These are phyloP conservation scores for Epicauta chinensis DNA, from an alignment of 1,140 invertebrate species.

Conservation along the genomic window DNA sequence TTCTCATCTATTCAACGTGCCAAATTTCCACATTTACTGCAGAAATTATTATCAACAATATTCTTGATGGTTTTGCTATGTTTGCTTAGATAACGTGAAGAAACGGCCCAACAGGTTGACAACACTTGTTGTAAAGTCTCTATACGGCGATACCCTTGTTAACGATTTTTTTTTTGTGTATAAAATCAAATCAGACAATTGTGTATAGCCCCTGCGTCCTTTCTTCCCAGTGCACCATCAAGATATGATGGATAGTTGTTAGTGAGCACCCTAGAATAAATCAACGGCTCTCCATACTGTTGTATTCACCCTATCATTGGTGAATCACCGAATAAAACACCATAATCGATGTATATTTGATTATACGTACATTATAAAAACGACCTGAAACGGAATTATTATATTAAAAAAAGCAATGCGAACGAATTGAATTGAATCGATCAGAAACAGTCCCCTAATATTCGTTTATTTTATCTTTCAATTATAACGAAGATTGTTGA, in stretches of 20 bases:
- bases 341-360: slow-evolving; percentile 35
- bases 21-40: no score
- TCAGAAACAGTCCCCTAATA: no score
- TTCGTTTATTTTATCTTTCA: slow-evolving; percentile 1
- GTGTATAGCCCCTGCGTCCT: background rate
- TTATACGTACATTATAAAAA: slow-evolving; percentile 24
- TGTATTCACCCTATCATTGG: slow-evolving; percentile 11
- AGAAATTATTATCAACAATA: no score
- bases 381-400: background rate
- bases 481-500: background rate
- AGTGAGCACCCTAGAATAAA: slow-evolving; percentile 14
- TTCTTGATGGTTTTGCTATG: no score
- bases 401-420: background rate
- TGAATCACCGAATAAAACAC: slow-evolving; percentile 29
- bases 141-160: slow-evolving; percentile 5
- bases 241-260: slow-evolving; percentile 2
- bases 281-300: slow-evolving; percentile 9
- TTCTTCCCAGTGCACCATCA: background rate
- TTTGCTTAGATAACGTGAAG: no score
- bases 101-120: no score
- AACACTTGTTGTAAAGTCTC: background rate
- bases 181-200: slow-evolving; percentile 1
- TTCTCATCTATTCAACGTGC: no score
- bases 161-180: slow-evolving; percentile 7
- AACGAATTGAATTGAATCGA: no score